Base-by-base conservation (phyloP, 2,113 vertebrate genomes). In the Accipiter cooperii region DNA sequence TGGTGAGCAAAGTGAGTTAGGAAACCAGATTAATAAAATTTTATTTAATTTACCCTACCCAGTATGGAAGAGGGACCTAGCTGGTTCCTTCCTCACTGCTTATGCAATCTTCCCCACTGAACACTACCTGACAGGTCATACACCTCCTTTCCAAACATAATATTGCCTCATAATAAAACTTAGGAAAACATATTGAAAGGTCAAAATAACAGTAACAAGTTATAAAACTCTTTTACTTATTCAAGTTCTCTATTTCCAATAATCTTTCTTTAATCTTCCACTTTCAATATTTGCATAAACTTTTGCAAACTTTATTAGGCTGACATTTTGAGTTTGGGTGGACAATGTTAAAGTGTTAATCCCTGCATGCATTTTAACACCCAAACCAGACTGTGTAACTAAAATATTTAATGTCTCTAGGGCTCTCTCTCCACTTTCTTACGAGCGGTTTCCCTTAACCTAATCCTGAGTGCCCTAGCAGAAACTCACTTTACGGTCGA, bases 311-410 rank as follows among this genome's bases (percentile, higher is more conserved):
- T 92, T 91, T 89, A 95, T 89, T 87, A 90, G 57, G 57, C 40
- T 91, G 81, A 36, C 77, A 89, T 87, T 93, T 76, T 87, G 73
- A 54, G 25, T 87, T 90, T 54, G 25, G 57, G 65, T 93, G 81
- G 44, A 68, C 17, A 49, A 84, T 69, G 86, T 87, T 89, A 79
- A 96, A 77, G 73, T 82, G 90, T 87, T 93, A 95, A 95, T 89
- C 76, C 65, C 54, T 79, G 34, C 46, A 52, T 71, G 68, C 44
- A 73, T 90, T 96, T 95, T 79, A 95, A 96, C 81, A 87, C 52
- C 26, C 57, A 71, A 92, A 71, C 47, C 64, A 95, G 80, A 78
- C 49, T 57, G 17, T 29, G 19, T 78, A 91, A 89, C 55, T 68
- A 38, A 66, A 86, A 70, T 68, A 82, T 76, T 81, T 84, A 60